Base-by-base conservation (phyloP, 2,797 vertebrate species). In the Prunella strophiata region DNA sequence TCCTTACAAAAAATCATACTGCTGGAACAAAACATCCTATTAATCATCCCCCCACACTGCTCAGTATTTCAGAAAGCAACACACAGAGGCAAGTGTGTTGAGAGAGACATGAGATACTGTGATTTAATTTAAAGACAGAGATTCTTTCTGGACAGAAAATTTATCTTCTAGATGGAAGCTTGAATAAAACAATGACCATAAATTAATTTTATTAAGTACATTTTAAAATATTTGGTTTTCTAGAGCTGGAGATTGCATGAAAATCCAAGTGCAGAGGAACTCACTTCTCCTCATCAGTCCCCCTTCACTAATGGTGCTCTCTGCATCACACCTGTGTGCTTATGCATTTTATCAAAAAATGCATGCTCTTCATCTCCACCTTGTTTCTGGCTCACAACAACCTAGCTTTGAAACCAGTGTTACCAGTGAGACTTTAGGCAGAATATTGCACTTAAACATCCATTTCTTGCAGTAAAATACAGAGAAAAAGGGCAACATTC, bases 61-160 rank as follows among this genome's bases (percentile, higher is more conserved):
- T 61, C 1, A 0, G 40, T 72, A 55, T 73, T 89, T 80, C 4
- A 14, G 43, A 85, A 94, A 80, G 8, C 13, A 79, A 74, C 11
- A 74, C 8, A 22, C 9, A 47, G 0, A 3, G 58, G 52, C 29
- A 55, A 74, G 15, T 3, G 11, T 7, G 0, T 55, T 70, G 11
- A 67, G 38, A 81, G 22, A 87, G 18, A 40, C 1, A 1, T 7
- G 58, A 67, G 38, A 57, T 43, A 32, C 13, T 12, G 5, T 38
- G 34, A 87, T 73, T 94, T 85, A 45, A 75, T 8, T 3, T 10
- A 79, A 88, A 85, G 18, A 62, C 1, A 80, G 36, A 68, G 23
- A 43, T 89, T 74, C 20, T 89, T 83, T 77, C 47, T 8, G 10
- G 38, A 77, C 19, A 73, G 19, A 63, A n/a, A 36, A 4, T 45